A percentile compares a stretch with the other conserved stretches of the same genome.
phyloP scores from a whole-genome alignment of 2,888 invertebrate genomes.

The Cosmorhoe ocellata region DNA sequence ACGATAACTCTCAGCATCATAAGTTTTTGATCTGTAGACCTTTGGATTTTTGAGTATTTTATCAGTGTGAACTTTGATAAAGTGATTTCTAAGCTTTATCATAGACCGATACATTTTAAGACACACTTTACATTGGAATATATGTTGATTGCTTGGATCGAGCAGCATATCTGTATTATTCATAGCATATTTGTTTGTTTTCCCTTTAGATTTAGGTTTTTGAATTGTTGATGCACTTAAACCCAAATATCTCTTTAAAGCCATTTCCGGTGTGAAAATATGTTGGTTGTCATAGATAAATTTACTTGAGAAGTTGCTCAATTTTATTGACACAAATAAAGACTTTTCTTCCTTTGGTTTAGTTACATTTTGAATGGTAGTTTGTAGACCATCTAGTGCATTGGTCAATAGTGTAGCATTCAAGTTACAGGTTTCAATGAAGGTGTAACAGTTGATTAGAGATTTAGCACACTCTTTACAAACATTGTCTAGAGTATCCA shows the following conservation, averaged over 20 bases:
- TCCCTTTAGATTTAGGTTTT: constrained; percentile 25
- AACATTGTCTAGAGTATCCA: constrained; percentile 47
- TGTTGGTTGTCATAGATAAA: constrained; percentile 49
- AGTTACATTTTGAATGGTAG: constrained; percentile 35
- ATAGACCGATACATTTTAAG: constrained; percentile 46
- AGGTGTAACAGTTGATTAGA: constrained; percentile 52
- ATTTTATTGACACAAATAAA: constrained; percentile 52
- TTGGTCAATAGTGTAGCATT: constrained; percentile 46
- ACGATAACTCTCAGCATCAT: constrained; percentile 53
- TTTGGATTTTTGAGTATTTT: constrained; percentile 49
- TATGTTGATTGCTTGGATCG: constrained; percentile 40
- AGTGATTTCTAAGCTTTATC: constrained; percentile 55
- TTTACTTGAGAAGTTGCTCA: constrained; percentile 45
- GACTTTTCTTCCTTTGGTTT: constrained; percentile 40
- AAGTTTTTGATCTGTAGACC: constrained; percentile 43
- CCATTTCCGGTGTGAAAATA: constrained; percentile 34
- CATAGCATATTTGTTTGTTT: constrained; percentile 10
- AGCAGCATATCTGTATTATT: constrained; percentile 45
- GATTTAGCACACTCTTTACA: constrained; percentile 52
- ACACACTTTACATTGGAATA: constrained; percentile 56
- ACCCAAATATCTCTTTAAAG: constrained; percentile 41
- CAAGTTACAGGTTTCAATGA: constrained; percentile 44
- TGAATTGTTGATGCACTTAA: constrained; percentile 21
- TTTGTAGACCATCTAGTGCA: constrained; percentile 42
- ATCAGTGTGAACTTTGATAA: constrained; percentile 55